Percentiles rank a stretch among this genome's conserved stretches.
Evolutionary conservation across 2,888 invertebrate species (phyloP).

Genomic region (Uropetala carovei): DNA sequence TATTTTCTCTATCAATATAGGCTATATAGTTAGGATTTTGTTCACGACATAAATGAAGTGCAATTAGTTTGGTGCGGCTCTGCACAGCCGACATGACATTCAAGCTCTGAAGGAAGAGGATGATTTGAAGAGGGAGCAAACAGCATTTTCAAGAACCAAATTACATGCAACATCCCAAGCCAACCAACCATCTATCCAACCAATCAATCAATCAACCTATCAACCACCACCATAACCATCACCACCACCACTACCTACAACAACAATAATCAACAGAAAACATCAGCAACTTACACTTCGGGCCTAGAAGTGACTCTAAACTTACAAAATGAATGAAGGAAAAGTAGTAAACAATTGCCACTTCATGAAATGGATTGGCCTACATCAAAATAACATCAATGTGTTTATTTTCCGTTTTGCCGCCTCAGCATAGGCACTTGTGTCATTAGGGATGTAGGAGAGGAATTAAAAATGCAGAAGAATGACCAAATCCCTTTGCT

Average conservation of each 20-base stretch:
- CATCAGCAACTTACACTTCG: conserved; percentile 49
- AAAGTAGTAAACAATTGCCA: conserved; percentile 55
- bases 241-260: conserved; percentile 61
- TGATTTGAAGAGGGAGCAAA: conserved; percentile 70
- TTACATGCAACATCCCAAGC: conserved; percentile 62
- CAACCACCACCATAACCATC: conserved; percentile 48
- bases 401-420: conserved; percentile 56
- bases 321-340: conserved; percentile 45
- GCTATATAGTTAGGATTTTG: conserved; percentile 70
- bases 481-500: conserved; percentile 8
- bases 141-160: conserved; percentile 65
- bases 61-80: conserved; percentile 76
- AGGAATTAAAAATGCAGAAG: conserved; percentile 4
- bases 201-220: conserved; percentile 34
- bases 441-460: conserved; percentile 26
- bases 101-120: conserved; percentile 63
- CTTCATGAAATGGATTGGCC: conserved; percentile 64
- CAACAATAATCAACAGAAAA: conserved; percentile 57
- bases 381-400: conserved; percentile 44
- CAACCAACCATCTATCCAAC: conserved; percentile 51
- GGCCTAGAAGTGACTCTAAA: conserved; percentile 42
- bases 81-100: conserved; percentile 57
- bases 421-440: conserved; percentile 58
- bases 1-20: conserved; percentile 78
- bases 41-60: conserved; percentile 77